Base-by-base conservation (phyloP, 2,113 vertebrate genomes). In the Xiphophorus maculatus region DNA sequence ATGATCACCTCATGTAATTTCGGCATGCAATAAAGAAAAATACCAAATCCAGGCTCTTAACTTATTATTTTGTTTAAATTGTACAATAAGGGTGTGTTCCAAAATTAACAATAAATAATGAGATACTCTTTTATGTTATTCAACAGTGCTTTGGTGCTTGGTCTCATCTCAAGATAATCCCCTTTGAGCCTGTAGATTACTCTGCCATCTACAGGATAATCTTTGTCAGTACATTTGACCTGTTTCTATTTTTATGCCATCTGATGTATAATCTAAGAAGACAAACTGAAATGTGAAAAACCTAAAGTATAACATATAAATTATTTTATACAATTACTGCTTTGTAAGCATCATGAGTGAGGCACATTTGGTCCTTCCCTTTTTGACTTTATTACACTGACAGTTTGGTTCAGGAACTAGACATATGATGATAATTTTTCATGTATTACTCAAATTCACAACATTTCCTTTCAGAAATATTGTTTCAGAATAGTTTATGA, bases 141-240 rank as follows among this genome's bases (percentile, higher is more conserved):
- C 51, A 3, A n/a, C 51, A 9, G 3, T 58, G 5, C 22, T 58
- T 58, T 3, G n/a, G 51, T 11, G 25, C 10, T 66, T 25, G 3
- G 10, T 69, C 19, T 27, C 10, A 9, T 28, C 6, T 27, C 10
- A 14, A 40, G 32, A 25, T 27, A 6, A 72, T 29, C 5, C 19
- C 30, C 40, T 29, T 51, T 33, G 12, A n/a, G 15, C 28, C 19
- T 63, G 66, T 13, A 27, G n/a, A 19, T 51, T 71, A 11, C 25
- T 7, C 77, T 85, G 88, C 88, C 92, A 91, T 76, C 90, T 90
- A 87, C 82, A 76, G 92, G 86, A 81, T 40, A 19, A 74, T 63
- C 29, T 63, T 29, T 71, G 71, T 71, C 40, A 64, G 30, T 87
- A 77, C 88, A 86, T 74, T 74, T 73, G 81, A 79, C 62, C 40